Percentiles rank a stretch among this genome's conserved stretches.
These are phyloP conservation scores for Hemichromis elongatus DNA, from an alignment of 2,113 vertebrate genomes.

Conservation along the genomic window DNA sequence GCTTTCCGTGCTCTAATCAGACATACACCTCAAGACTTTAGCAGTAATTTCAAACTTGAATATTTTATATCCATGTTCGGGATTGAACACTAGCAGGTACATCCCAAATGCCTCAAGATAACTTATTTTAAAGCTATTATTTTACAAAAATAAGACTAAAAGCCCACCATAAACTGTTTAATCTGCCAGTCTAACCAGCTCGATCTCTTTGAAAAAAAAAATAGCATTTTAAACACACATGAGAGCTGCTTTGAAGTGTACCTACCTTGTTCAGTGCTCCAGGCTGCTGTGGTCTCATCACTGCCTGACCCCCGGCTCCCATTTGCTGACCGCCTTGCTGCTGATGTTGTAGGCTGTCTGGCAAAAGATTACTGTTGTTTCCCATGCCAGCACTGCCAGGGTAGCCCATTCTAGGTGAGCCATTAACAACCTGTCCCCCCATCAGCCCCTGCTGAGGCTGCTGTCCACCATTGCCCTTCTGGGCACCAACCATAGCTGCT, in stretches of 20 bases:
- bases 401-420: slow-evolving; percentile 89
- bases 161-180: background rate
- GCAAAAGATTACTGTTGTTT: slow-evolving; percentile 80
- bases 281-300: slow-evolving; percentile 85
- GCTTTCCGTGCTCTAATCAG: background rate
- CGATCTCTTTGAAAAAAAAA: background rate
- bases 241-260: background rate
- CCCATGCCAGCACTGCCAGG: slow-evolving; percentile 79
- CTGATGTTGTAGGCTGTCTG: slow-evolving; percentile 86
- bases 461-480: slow-evolving; percentile 68
- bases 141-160: background rate
- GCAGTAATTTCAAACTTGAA: background rate
- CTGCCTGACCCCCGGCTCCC: slow-evolving; percentile 76
- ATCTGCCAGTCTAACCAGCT: background rate
- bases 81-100: background rate
- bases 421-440: slow-evolving; percentile 88
- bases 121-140: background rate
- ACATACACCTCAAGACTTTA: background rate
- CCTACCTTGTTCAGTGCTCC: slow-evolving; percentile 84
- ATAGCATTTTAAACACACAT: background rate
- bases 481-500: slow-evolving; percentile 67
- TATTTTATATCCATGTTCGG: background rate
- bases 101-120: background rate
- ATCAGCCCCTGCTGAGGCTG: slow-evolving; percentile 73
- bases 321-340: slow-evolving; percentile 78